Conservation (phyloP, 1,140 invertebrate genomes). For the Neodiprion fabricii region DNA sequence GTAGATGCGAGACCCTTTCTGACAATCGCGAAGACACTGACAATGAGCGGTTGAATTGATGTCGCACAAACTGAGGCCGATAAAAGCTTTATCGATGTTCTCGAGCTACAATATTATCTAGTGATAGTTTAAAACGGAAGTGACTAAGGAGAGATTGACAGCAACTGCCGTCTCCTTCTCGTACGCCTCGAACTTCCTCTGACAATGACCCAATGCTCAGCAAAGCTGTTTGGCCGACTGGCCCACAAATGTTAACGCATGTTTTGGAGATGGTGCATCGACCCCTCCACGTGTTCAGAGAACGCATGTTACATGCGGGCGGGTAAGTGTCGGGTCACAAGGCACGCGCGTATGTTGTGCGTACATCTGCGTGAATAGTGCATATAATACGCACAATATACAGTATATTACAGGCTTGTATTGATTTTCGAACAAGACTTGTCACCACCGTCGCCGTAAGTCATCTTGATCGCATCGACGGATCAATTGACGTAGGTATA, state of each 20-base stretch:
- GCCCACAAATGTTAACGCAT: conserved; percentile 6
- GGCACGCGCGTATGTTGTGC: neutral
- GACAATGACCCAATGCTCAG: neutral
- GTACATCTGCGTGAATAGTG: neutral
- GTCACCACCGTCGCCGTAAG: neutral
- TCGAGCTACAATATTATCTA: no score
- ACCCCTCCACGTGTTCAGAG: conserved; percentile 6
- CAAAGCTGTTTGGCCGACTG: neutral
- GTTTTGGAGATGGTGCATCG: conserved; percentile 6
- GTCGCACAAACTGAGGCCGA: no score
- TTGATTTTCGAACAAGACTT: neutral
- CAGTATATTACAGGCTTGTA: neutral
- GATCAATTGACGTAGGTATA: neutral
- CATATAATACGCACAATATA: no score
- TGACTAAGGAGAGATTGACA: neutral
- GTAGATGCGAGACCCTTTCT: no score
- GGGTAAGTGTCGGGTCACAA: conserved; percentile 1
- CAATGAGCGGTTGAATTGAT: no score
- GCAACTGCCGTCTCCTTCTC: neutral
- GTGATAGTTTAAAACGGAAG: neutral
- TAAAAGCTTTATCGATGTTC: no score
- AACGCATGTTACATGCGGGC: conserved; percentile 4
- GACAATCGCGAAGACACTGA: no score
- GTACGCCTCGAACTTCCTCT: conserved; percentile 1
- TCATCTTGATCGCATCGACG: neutral